Evolutionary conservation across 2,797 vertebrate species (phyloP).

Genomic region (Gouania willdenowi): DNA sequence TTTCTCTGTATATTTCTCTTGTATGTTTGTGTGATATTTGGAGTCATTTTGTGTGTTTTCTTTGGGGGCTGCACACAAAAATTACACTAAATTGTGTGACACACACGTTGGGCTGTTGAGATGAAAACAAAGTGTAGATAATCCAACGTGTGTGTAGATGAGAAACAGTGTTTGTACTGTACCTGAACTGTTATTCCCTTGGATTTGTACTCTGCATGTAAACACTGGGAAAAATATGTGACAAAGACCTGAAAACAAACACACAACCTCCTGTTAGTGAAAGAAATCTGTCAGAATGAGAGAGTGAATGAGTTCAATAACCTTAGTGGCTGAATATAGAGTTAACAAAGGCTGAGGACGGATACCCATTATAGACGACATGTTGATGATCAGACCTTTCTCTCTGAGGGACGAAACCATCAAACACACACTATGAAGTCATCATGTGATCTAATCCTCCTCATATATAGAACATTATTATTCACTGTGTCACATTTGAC

Average conservation of each 20-base stretch:
- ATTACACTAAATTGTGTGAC: too few species aligned
- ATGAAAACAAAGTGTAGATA: too few species aligned
- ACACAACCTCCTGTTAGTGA: too few species aligned
- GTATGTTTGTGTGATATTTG: too few species aligned
- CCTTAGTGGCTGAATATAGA: conserved; percentile 79
- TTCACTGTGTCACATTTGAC: conserved; percentile 45
- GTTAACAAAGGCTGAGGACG: conserved; percentile 65
- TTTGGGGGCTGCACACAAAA: too few species aligned
- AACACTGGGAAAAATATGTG: conserved; percentile 68
- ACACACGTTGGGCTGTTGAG: too few species aligned
- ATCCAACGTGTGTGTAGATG: too few species aligned
- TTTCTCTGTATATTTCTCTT: too few species aligned
- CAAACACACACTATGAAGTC: background rate
- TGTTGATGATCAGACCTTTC: conserved; percentile 79
- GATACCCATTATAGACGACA: conserved; percentile 65
- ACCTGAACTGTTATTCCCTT: conserved; percentile 77
- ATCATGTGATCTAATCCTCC: background rate
- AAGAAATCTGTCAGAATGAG: background rate
- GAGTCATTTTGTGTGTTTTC: too few species aligned
- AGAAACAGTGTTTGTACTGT: conserved; percentile 9
- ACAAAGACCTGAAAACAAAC: conserved; percentile 73
- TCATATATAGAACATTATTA: background rate
- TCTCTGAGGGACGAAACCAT: conserved; percentile 45
- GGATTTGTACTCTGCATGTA: conserved; percentile 72
- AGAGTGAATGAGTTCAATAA: conserved; percentile 21